Evolutionary conservation across 2,113 vertebrate species (phyloP).

Genomic region (Catagonus wagneri): DNA sequence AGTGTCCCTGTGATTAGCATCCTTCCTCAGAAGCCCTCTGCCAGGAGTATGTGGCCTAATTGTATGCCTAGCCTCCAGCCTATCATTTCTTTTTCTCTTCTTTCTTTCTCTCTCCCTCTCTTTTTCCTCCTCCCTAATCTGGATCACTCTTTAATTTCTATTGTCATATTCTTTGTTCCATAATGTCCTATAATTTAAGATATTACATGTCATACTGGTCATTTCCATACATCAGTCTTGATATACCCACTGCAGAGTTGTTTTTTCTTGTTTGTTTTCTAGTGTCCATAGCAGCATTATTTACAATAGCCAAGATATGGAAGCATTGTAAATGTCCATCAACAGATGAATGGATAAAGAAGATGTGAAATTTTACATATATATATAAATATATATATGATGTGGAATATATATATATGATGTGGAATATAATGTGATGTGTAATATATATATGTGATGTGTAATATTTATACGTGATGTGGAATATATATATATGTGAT

Average conservation of each 20-base stretch:
- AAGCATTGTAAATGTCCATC: too few species aligned
- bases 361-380: too few species aligned
- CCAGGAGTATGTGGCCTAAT: neutral
- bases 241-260: neutral
- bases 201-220: neutral
- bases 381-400: too few species aligned
- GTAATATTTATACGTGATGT: too few species aligned
- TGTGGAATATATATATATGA: too few species aligned
- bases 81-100: neutral
- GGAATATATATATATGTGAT: too few species aligned
- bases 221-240: neutral
- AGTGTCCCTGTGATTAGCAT: neutral
- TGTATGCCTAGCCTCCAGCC: neutral
- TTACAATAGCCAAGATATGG: too few species aligned
- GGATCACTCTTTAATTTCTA: neutral
- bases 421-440: too few species aligned
- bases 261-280: too few species aligned
- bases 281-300: too few species aligned
- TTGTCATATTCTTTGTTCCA: neutral
- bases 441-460: too few species aligned
- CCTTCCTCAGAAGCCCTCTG: neutral
- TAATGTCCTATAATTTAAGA: neutral
- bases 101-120: neutral
- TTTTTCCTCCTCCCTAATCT: rapidly evolving
- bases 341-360: too few species aligned